Conservation (phyloP, 1,140 invertebrate species). For the Triops cancriformis region DNA sequence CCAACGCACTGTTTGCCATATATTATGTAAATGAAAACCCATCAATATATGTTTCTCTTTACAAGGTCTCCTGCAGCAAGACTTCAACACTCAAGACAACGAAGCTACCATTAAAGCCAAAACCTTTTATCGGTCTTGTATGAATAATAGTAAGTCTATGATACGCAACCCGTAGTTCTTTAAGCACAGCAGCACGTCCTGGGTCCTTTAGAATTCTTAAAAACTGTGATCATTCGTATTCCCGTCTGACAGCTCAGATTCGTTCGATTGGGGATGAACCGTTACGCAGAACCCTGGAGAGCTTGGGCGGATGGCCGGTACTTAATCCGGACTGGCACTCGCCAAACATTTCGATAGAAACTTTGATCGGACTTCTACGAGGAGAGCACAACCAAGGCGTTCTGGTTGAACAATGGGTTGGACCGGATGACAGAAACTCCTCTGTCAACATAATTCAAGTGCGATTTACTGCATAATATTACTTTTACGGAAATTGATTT, state of each 20-base stretch:
- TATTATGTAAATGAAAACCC: background rate
- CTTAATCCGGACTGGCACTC: slow-evolving; percentile 52
- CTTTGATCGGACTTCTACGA: slow-evolving; percentile 56
- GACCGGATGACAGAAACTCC: slow-evolving; percentile 76
- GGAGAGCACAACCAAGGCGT: slow-evolving; percentile 64
- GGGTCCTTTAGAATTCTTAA: background rate
- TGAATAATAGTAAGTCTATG: slow-evolving; percentile 69
- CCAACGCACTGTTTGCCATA: background rate
- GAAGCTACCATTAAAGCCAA: slow-evolving; percentile 71
- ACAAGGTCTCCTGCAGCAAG: slow-evolving; percentile 59
- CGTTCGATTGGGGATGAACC: slow-evolving; percentile 56
- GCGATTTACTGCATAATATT: slow-evolving; percentile 27
- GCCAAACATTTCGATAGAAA: slow-evolving; percentile 50
- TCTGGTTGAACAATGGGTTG: slow-evolving; percentile 68
- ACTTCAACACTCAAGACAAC: slow-evolving; percentile 52
- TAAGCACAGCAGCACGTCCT: background rate
- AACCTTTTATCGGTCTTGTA: slow-evolving; percentile 74
- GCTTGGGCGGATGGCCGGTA: slow-evolving; percentile 69
- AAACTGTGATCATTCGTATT: background rate
- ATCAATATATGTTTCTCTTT: slow-evolving; percentile 21
- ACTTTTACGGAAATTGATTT: background rate
- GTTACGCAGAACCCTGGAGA: slow-evolving; percentile 49
- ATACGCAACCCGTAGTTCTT: background rate
- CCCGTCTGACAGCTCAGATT: slow-evolving; percentile 51
- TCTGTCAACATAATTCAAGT: slow-evolving; percentile 78